phyloP scores from a whole-genome alignment of 2,888 invertebrate species.

The Cartodere bifasciata region DNA sequence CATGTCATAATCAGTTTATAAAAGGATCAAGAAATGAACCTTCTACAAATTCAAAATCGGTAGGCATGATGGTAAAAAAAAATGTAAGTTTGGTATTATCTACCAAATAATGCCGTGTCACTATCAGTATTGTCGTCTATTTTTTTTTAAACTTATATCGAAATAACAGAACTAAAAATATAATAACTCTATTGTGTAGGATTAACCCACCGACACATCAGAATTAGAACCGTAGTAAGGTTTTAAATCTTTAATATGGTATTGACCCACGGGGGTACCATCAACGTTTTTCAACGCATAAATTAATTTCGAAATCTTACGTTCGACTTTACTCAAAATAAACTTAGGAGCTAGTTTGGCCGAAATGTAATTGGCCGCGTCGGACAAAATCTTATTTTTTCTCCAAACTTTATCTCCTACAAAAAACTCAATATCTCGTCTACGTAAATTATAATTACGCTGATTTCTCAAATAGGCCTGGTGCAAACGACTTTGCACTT shows the following conservation, averaged over 20 bases:
- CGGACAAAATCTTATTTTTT: conserved; percentile 11
- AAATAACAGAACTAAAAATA: too few relatives aligned
- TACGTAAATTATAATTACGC: conserved; percentile 12
- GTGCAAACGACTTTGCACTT: conserved; percentile 1
- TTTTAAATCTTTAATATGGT: conserved; percentile 8
- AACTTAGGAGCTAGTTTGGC: conserved; percentile 10
- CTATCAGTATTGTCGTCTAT: too few relatives aligned
- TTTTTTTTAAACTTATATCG: too few relatives aligned
- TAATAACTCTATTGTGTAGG: too few relatives aligned
- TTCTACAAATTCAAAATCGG: too few relatives aligned
- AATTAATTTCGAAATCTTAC: conserved; percentile 4
- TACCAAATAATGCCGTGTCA: too few relatives aligned
- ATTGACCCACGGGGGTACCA: conserved; percentile 5
- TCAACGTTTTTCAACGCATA: conserved; percentile 3
- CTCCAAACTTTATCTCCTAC: conserved; percentile 11
- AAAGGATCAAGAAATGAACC: too few relatives aligned
- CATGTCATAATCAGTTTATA: too few relatives aligned
- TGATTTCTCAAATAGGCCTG: conserved; percentile 9
- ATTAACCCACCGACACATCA: conserved; percentile 11
- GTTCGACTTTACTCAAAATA: conserved; percentile 3
- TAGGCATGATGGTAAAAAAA: too few relatives aligned
- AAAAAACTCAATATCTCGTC: conserved; percentile 7
- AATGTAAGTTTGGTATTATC: too few relatives aligned
- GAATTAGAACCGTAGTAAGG: conserved; percentile 11
- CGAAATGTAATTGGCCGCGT: conserved; percentile 9